Evolutionary conservation across 1,140 invertebrate genomes (phyloP).

Genomic region (Bombus balteatus): DNA sequence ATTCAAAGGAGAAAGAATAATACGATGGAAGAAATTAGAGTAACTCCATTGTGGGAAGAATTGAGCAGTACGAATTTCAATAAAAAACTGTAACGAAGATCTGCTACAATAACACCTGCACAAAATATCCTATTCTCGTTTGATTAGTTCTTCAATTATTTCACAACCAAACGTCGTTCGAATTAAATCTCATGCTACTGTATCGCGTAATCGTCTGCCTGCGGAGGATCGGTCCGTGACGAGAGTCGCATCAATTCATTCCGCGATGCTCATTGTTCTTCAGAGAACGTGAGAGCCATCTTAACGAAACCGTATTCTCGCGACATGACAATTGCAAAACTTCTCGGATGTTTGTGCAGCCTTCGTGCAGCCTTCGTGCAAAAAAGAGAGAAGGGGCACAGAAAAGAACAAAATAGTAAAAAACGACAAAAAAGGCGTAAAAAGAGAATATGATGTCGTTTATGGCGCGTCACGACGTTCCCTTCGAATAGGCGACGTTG

Average conservation of each 20-base stretch:
- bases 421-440: not conserved
- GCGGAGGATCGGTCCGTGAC: not conserved
- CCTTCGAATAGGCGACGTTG: not conserved
- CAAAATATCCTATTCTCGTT: not conserved
- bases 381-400: not conserved
- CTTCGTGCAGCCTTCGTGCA: not conserved
- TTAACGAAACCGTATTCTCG: not conserved
- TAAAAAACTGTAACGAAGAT: not conserved
- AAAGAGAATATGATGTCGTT: not conserved
- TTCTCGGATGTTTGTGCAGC: conserved; percentile 3
- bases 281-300: not conserved
- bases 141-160: not conserved
- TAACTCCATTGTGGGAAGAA: not conserved
- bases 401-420: no score
- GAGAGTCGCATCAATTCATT: not conserved
- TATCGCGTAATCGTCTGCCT: not conserved
- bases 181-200: not conserved
- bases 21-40: not conserved
- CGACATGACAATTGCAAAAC: conserved; percentile 7
- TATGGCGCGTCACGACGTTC: not conserved
- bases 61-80: not conserved
- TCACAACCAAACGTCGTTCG: not conserved
- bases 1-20: not conserved
- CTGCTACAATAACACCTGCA: no score
- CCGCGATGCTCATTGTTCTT: conserved; percentile 9